Percentiles rank a stretch among this genome's conserved stretches.
Evolutionary conservation across 2,888 invertebrate species (phyloP).

Genomic region (Tachina fera): DNA sequence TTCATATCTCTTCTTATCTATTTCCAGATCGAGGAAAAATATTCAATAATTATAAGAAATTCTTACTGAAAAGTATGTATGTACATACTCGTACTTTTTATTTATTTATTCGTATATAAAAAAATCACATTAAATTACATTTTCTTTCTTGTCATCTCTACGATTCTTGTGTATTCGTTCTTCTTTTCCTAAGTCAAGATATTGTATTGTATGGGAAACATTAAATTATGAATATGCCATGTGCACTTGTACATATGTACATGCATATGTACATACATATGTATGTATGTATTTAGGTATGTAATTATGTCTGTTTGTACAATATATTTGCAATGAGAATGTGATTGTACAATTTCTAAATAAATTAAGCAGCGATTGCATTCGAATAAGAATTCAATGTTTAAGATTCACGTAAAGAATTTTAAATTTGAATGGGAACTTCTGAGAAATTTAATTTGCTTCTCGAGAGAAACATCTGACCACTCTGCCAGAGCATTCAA

Average conservation of each 20-base stretch:
- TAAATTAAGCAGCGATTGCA: too few species aligned
- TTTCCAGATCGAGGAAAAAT: slow-evolving; percentile 47
- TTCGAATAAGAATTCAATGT: too few species aligned
- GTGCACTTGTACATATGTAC: too few species aligned
- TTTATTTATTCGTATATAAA: not conserved
- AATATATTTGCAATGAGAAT: too few species aligned
- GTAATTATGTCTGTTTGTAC: too few species aligned
- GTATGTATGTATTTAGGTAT: not conserved
- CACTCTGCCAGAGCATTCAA: too few species aligned
- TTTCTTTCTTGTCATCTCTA: slow-evolving; percentile 14
- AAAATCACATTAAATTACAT: slow-evolving; percentile 37
- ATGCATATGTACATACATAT: not conserved
- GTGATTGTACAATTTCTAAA: too few species aligned
- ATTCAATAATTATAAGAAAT: slow-evolving; percentile 64
- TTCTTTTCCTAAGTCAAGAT: not conserved
- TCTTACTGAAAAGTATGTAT: slow-evolving; percentile 20
- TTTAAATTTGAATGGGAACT: too few species aligned
- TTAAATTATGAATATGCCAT: not conserved
- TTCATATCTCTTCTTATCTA: slow-evolving; percentile 39
- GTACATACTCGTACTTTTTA: not conserved
- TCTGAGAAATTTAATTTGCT: too few species aligned
- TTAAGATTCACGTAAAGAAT: too few species aligned
- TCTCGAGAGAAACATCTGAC: too few species aligned
- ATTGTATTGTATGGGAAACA: not conserved
- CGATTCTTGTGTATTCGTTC: not conserved